Evolutionary conservation across 2,113 vertebrate genomes (phyloP).

Genomic region (Thinocorus orbignyianus): DNA sequence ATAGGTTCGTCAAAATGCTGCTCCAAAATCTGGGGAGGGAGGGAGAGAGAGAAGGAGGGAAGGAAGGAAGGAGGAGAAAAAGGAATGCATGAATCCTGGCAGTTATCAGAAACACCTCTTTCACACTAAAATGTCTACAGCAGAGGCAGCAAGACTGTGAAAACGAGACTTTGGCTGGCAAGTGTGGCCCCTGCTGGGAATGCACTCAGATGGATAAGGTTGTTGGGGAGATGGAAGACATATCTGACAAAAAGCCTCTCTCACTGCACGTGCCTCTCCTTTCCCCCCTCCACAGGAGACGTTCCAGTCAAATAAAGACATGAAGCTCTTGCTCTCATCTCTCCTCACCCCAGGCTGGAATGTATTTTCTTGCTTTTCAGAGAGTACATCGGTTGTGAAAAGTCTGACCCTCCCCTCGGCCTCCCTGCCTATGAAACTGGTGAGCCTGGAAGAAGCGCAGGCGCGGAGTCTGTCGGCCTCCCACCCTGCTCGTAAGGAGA

Average conservation of each 20-base stretch:
- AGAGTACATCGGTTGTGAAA: constrained; percentile 77
- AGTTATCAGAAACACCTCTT: not conserved
- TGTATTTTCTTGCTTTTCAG: constrained; percentile 64
- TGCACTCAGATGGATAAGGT: not conserved
- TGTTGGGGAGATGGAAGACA: constrained; percentile 19
- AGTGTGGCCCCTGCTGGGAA: not conserved
- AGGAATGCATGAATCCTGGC: not conserved
- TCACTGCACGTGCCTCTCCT: not conserved
- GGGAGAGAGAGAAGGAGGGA: not conserved
- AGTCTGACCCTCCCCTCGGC: constrained; percentile 86
- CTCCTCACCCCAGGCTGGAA: not conserved
- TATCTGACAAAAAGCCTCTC: constrained; percentile 29
- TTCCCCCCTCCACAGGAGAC: not conserved
- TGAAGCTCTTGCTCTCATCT: not conserved
- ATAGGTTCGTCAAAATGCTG: not conserved
- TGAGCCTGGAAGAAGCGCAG: constrained; percentile 95
- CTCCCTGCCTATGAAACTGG: constrained; percentile 90
- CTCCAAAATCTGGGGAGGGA: not conserved
- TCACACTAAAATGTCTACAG: not conserved
- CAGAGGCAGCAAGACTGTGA: not conserved
- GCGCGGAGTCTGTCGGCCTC: constrained; percentile 87
- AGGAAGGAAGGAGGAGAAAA: not conserved
- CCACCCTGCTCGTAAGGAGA: constrained; percentile 88
- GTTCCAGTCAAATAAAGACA: not conserved
- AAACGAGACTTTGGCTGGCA: not conserved